Evolutionary conservation across 1,140 invertebrate genomes (phyloP).

Genomic region (Drosophila takahashii): DNA sequence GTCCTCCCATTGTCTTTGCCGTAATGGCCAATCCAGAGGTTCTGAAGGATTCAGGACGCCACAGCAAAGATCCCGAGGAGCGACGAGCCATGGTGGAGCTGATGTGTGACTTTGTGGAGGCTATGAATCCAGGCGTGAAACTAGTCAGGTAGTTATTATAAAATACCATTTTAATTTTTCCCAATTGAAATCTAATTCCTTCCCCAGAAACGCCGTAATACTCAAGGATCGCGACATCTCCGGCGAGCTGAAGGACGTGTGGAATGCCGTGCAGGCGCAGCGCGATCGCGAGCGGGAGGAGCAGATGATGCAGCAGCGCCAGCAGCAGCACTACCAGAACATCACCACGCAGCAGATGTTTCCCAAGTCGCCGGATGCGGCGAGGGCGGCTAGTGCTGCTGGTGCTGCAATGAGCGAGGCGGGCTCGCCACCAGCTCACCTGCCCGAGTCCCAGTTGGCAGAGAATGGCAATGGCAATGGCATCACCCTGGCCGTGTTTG

Average conservation of each 20-base stretch:
- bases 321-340: slow-evolving; percentile 80
- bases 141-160: slow-evolving; percentile 84
- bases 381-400: slow-evolving; percentile 56
- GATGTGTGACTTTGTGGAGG: slow-evolving; percentile 89
- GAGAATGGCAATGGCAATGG: slow-evolving; percentile 62
- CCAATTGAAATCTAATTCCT: not conserved
- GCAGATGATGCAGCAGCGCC: slow-evolving; percentile 84
- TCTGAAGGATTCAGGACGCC: slow-evolving; percentile 88
- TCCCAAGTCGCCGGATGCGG: slow-evolving; percentile 73
- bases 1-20: slow-evolving; percentile 88
- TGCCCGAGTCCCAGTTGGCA: slow-evolving; percentile 58
- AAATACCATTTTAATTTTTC: no score
- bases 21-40: slow-evolving; percentile 90
- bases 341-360: slow-evolving; percentile 83
- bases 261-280: slow-evolving; percentile 89
- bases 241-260: slow-evolving; percentile 90
- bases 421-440: slow-evolving; percentile 52
- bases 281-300: slow-evolving; percentile 86
- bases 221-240: slow-evolving; percentile 89
- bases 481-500: slow-evolving; percentile 69
- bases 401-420: slow-evolving; percentile 43
- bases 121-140: slow-evolving; percentile 88
- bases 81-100: slow-evolving; percentile 88
- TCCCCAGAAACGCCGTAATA: slow-evolving; percentile 86
- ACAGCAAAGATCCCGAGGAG: slow-evolving; percentile 88